Conservation (phyloP, 2,888 invertebrate species). For the Parnassius glacialis region DNA sequence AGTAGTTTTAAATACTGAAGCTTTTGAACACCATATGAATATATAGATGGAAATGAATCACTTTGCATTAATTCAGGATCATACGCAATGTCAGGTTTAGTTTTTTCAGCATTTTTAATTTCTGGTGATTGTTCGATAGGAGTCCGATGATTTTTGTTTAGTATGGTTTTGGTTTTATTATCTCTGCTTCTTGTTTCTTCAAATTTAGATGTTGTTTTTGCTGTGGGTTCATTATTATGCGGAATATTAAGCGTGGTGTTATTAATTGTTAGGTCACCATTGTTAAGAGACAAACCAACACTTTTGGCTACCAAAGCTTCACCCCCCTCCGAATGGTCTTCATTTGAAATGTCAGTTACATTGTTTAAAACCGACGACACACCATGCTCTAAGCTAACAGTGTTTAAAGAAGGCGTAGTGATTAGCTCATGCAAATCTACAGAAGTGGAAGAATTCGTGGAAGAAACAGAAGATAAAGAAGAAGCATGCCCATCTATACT, state of each 20-base stretch:
- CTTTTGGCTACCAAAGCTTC: conserved; percentile 57
- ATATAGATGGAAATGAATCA: conserved; percentile 65
- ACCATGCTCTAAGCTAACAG: conserved; percentile 76
- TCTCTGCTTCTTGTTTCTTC: conserved; percentile 26
- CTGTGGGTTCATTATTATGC: conserved; percentile 26
- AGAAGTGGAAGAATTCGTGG: conserved; percentile 65
- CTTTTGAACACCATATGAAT: conserved; percentile 68
- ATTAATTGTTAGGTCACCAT: conserved; percentile 58
- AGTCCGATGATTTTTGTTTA: conserved; percentile 32
- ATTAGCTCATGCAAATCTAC: conserved; percentile 77
- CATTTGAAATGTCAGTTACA: conserved; percentile 41
- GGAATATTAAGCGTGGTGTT: conserved; percentile 37
- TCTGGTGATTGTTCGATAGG: conserved; percentile 43
- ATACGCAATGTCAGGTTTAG: conserved; percentile 52
- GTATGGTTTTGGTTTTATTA: neutral
- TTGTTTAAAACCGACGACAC: conserved; percentile 46
- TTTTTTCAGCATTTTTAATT: conserved; percentile 33
- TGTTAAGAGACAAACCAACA: conserved; percentile 48
- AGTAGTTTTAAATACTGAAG: conserved; percentile 64
- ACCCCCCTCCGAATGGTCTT: conserved; percentile 41
- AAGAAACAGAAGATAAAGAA: conserved; percentile 60
- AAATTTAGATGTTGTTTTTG: conserved; percentile 26
- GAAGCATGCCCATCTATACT: conserved; percentile 83
- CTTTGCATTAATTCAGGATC: conserved; percentile 69
- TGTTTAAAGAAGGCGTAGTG: conserved; percentile 64